Evolutionary conservation across 64 coral and sea anemone genomes (phyloP).

Genomic region (Orbicella faveolata): DNA sequence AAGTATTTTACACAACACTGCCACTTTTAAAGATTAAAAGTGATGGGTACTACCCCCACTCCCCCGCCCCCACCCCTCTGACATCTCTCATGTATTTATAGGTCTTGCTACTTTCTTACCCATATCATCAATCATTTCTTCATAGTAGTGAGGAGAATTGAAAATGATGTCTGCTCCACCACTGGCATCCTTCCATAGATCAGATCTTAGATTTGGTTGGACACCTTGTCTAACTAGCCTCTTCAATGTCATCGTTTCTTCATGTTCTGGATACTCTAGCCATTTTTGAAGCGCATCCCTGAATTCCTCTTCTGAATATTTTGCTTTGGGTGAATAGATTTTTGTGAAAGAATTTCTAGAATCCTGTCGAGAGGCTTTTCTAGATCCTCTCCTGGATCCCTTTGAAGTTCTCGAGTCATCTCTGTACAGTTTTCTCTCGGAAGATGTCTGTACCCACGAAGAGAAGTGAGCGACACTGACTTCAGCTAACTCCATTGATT

Average conservation of each 20-base stretch:
- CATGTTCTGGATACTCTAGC: constrained; percentile 26
- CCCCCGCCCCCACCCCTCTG: too few relatives aligned
- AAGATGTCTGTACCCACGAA: constrained; percentile 8
- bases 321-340: constrained; percentile 23
- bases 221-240: constrained; percentile 62
- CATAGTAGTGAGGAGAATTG: constrained; percentile 62
- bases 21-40: too few relatives aligned
- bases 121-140: constrained; percentile 73
- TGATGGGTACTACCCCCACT: too few relatives aligned
- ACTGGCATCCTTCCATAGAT: constrained; percentile 66
- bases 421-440: neutral
- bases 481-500: constrained; percentile 3
- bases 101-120: constrained; percentile 39
- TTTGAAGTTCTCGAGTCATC: constrained; percentile 21
- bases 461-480: neutral
- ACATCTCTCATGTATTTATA: too few relatives aligned
- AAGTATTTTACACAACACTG: too few relatives aligned
- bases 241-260: constrained; percentile 55
- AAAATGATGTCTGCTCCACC: constrained; percentile 39
- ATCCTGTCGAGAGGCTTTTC: constrained; percentile 10
- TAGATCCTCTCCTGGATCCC: neutral
- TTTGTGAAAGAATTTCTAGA: neutral
- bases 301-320: constrained; percentile 71
- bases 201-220: constrained; percentile 41
- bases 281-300: constrained; percentile 62